Evolutionary conservation across 2,888 invertebrate genomes (phyloP).

Genomic region (Busseola fusca): DNA sequence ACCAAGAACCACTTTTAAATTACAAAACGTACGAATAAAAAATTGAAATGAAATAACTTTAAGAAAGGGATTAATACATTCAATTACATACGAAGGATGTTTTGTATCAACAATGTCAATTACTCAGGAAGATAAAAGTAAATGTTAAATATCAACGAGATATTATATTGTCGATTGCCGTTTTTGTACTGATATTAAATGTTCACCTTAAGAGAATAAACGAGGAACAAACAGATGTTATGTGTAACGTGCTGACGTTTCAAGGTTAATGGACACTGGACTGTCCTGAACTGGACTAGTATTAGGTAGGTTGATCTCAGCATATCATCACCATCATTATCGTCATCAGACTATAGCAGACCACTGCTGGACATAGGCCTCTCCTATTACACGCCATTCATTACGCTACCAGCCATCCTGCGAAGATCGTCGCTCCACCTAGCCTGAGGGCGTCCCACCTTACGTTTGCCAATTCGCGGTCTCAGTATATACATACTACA

Average conservation of each 20-base stretch:
- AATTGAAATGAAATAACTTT: conserved; percentile 16
- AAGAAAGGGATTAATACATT: conserved; percentile 24
- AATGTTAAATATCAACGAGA: conserved; percentile 54
- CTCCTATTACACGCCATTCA: too few species aligned
- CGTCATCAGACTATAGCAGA: too few species aligned
- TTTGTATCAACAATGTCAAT: conserved; percentile 23
- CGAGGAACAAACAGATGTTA: conserved; percentile 50
- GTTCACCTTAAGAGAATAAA: conserved; percentile 48
- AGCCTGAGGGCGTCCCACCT: too few species aligned
- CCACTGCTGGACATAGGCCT: too few species aligned
- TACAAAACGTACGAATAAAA: neutral
- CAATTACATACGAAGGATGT: conserved; percentile 33
- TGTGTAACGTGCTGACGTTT: conserved; percentile 20
- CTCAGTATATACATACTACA: too few species aligned
- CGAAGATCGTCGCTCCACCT: too few species aligned
- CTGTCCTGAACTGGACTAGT: too few species aligned
- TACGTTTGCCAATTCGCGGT: too few species aligned
- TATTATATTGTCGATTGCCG: conserved; percentile 41
- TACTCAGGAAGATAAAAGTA: conserved; percentile 37
- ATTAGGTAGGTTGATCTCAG: too few species aligned
- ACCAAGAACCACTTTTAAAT: neutral
- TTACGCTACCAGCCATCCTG: too few species aligned
- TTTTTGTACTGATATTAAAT: conserved; percentile 50
- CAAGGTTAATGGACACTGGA: conserved; percentile 41
- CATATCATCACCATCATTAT: too few species aligned